A percentile compares a stretch with the other conserved stretches of the same genome.
Conservation (phyloP, 2,113 vertebrate genomes). For the Microtus oregoni region DNA sequence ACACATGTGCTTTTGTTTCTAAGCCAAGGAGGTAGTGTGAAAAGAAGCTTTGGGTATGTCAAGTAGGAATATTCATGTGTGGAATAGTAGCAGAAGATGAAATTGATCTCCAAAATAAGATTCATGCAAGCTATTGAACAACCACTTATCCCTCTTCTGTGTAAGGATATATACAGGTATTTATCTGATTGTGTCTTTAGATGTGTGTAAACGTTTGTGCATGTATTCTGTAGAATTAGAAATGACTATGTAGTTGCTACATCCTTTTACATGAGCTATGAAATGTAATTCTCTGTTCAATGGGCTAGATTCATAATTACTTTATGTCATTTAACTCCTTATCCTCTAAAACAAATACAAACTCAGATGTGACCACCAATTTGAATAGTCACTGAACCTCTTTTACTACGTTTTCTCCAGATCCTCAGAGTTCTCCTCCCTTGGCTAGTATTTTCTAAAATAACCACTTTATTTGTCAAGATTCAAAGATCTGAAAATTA, state of each 20-base stretch:
- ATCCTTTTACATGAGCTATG: not conserved
- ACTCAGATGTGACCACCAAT: not conserved
- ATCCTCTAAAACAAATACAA: conserved; percentile 1
- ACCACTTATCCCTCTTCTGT: not conserved
- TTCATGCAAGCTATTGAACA: not conserved
- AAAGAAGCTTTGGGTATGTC: conserved; percentile 29
- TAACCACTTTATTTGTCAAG: conserved; percentile 58
- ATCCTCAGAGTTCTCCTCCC: not conserved
- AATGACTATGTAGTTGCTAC: not conserved
- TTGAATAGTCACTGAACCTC: not conserved
- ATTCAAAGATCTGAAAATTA: conserved; percentile 41
- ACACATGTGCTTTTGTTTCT: not conserved
- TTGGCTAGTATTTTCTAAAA: conserved; percentile 12
- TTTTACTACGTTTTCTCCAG: not conserved
- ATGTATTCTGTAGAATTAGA: not conserved
- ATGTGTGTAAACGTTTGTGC: not conserved
- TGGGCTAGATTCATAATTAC: conserved; percentile 39
- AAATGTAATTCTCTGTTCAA: not conserved
- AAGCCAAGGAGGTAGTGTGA: not conserved
- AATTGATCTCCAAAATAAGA: not conserved
- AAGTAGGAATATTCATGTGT: not conserved
- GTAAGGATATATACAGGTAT: not conserved
- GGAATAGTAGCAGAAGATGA: not conserved
- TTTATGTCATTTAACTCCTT: not conserved
- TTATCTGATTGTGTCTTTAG: not conserved